Percentiles rank a stretch among this genome's conserved stretches.
These are phyloP conservation scores for Gasterosteus aculeatus DNA, from an alignment of 2,113 vertebrate species.

Conservation along the genomic window DNA sequence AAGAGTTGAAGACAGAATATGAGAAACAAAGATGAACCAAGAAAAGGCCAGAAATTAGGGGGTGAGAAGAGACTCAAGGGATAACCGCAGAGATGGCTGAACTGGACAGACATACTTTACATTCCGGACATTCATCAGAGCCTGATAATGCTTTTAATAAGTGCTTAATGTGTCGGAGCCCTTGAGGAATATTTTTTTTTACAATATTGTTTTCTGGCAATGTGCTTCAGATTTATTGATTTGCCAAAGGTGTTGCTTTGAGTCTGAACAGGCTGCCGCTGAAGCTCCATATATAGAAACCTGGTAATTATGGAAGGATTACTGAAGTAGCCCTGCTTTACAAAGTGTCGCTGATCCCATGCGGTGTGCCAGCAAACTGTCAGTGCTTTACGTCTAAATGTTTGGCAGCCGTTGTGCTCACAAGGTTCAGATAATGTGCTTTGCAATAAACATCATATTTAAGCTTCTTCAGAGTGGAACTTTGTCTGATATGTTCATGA, in stretches of 20 bases:
- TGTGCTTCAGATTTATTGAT: background rate
- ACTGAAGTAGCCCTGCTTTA: constrained; percentile 7
- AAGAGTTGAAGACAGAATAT: background rate
- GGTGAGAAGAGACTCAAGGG: constrained; percentile 35
- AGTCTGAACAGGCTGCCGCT: background rate
- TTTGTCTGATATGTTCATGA: background rate
- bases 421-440: constrained; percentile 5
- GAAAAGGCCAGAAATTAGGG: background rate
- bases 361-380: constrained; percentile 9
- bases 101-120: constrained; percentile 81
- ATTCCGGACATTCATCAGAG: constrained; percentile 88
- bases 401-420: constrained; percentile 17
- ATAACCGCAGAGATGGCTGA: constrained; percentile 70
- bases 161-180: constrained; percentile 59
- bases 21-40: constrained; percentile 12
- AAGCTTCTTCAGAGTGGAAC: background rate
- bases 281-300: constrained; percentile 18
- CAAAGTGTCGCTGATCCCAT: constrained; percentile 8
- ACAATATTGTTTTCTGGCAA: background rate
- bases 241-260: constrained; percentile 10
- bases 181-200: constrained; percentile 28
- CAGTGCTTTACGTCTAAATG: constrained; percentile 14
- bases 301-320: background rate
- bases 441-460: constrained; percentile 20
- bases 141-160: constrained; percentile 85